These are phyloP conservation scores for Scomberomorus guttatus DNA, from an alignment of 2,797 vertebrate genomes.

Conservation along the genomic window DNA sequence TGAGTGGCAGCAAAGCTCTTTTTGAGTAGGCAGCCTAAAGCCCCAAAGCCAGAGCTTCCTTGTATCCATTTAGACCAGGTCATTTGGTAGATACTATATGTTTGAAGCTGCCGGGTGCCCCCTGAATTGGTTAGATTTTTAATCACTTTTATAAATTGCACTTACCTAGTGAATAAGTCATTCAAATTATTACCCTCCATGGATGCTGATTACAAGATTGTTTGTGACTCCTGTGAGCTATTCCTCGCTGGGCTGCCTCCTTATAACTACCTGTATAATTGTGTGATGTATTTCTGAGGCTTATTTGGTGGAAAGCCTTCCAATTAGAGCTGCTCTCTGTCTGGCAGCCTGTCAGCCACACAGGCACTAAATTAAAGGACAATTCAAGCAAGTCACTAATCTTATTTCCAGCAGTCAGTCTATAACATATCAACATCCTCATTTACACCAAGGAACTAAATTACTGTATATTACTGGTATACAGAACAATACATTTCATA, in stretches of 20 bases:
- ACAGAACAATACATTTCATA: not conserved
- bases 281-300: constrained; percentile 18
- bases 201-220: not conserved
- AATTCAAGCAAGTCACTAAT: constrained; percentile 25
- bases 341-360: constrained; percentile 58
- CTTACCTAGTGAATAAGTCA: not conserved
- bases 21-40: not conserved
- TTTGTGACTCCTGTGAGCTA: not conserved
- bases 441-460: constrained; percentile 13
- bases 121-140: too few relatives aligned
- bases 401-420: constrained; percentile 27
- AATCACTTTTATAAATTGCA: not conserved
- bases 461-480: not conserved
- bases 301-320: constrained; percentile 55
- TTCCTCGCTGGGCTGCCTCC: constrained; percentile 8
- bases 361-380: constrained; percentile 49
- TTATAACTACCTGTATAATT: constrained; percentile 19
- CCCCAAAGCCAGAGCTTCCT: not conserved
- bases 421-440: constrained; percentile 1
- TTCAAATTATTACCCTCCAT: not conserved
- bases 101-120: too few relatives aligned
- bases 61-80: not conserved
- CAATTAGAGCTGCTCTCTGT: constrained; percentile 71
- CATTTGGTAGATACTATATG: not conserved
- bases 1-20: constrained; percentile 59